Conservation (phyloP, 2,797 vertebrate genomes). For the Coreius guichenoti region DNA sequence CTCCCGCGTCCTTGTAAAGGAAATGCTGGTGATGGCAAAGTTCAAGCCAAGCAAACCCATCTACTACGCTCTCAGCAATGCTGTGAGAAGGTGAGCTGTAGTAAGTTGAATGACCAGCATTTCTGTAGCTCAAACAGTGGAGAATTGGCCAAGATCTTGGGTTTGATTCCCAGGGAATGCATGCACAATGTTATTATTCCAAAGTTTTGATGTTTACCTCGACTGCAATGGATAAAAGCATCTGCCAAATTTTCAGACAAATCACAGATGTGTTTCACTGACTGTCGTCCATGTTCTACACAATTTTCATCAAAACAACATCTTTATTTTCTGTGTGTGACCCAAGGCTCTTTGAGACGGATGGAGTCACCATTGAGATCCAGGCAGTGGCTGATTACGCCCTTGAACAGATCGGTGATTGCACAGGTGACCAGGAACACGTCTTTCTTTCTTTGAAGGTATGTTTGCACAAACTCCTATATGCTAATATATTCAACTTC, state of each 20-base stretch:
- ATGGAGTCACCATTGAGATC: slow-evolving; percentile 75
- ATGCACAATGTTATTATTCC: not conserved
- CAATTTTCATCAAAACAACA: not conserved
- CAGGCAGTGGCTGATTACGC: slow-evolving; percentile 85
- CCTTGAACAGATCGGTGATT: slow-evolving; percentile 78
- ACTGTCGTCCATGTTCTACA: not conserved
- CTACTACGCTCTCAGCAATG: slow-evolving; percentile 89
- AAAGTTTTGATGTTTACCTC: not conserved
- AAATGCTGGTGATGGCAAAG: slow-evolving; percentile 87
- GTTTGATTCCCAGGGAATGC: not conserved
- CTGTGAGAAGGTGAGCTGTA: slow-evolving; percentile 82
- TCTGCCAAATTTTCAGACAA: not conserved
- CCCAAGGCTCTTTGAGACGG: slow-evolving; percentile 78
- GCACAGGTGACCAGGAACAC: slow-evolving; percentile 79
- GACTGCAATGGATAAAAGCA: no score
- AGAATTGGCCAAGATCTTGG: not conserved
- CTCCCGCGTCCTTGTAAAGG: slow-evolving; percentile 79
- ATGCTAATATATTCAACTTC: not conserved
- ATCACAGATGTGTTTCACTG: not conserved
- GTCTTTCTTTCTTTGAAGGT: slow-evolving; percentile 89
- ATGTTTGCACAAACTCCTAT: slow-evolving; percentile 48
- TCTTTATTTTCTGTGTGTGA: not conserved
- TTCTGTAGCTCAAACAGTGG: not conserved
- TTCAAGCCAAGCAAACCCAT: slow-evolving; percentile 86
- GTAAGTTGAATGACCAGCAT: not conserved